Evolutionary conservation across 2,888 invertebrate genomes (phyloP), one percentile per base, ranked within the genome.

Genomic region (Pollenia labialis): DNA sequence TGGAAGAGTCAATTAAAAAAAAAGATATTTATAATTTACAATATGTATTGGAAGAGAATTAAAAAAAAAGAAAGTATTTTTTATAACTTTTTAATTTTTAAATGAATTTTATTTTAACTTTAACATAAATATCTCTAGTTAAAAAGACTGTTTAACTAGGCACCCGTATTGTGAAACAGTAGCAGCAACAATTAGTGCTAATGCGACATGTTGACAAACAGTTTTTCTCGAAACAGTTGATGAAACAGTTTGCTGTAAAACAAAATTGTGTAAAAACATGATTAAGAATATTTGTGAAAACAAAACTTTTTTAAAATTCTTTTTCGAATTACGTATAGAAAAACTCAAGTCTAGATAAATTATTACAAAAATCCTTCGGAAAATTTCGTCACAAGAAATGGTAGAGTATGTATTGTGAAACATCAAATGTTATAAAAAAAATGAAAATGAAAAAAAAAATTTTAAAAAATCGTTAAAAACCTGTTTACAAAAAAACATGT

Each of bases 141-240:
- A 12, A 11, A 32, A 48, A 50, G 42, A 44, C 52, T 52, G 64
- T 52, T 14, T 50, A 16, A n/a, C 0, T n/a, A 42, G 60, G 50
- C 48, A 60, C 32, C 48, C 50, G 50, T 75, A 62, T 52, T 75
- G 12, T 23, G 23, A 54, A 52, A 50, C 40, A 62, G 18, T 54
- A 40, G 16, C 50, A 76, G 52, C 76, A 54, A 58, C 72, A n/a
- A 32, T 58, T 18, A 71, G 44, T 52, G 0, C 12, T 40, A 40
- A 79, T 60, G 56, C 56, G 50, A 58, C 16, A 68, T 58, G 48
- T 58, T 56, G 46, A 18, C 42, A 14, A 58, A 58, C 7, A 54
- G 23, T 18, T 56, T 14, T 46, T 14, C 3, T 18, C 50, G 50
- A 50, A 16, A 4, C 10, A 52, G 23, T 52, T 76, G 12, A 52